Base-by-base conservation (phyloP, 2,113 vertebrate genomes). In the Tympanuchus pallidicinctus region DNA sequence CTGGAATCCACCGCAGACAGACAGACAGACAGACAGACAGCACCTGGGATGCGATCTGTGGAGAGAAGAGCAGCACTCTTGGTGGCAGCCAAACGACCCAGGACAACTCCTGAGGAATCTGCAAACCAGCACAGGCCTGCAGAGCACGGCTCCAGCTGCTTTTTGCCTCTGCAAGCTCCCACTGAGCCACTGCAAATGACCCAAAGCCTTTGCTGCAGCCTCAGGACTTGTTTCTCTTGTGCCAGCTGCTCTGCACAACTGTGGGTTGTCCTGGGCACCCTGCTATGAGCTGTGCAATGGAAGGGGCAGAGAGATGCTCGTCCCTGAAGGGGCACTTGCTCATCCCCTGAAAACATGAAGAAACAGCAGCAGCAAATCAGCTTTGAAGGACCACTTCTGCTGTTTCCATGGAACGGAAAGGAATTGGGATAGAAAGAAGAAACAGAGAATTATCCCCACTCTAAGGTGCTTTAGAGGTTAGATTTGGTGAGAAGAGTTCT, bases 281-380 rank as follows among this genome's bases (percentile, higher is more conserved):
- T 10, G 1, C n/a, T 30, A 5, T 2, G 0, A 40, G 48, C 40
- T 3, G 1, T 19, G 6, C 18, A n/a, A 25, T 1, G 0, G 40
- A 54, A 34, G 2, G 63, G 30, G 22, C 48, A 20, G 4, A 11
- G 36, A 34, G 63, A 52, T 0, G 30, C 22, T 30, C 2, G 2
- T 60, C 34, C 64, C 34, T 30, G 5, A 40, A n/a, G 61, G 48
- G 48, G 48, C 48, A 50, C 12, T 50, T 0, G 28, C 22, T 25
- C 1, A 2, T 61, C 34, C 64, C 34, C 32, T 3, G 36, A 32
- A 57, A 27, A 3, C 13, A 38, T 9, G 50, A 15, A 71, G 45
- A 71, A 36, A 6, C 12, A 24, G 67, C 43, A 16, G 36, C 12
- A 48, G 42, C 21, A 19, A 2, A 3, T 7, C 25, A 3, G 48